Evolutionary conservation across 1,140 invertebrate genomes (phyloP).

Genomic region (Trichonephila clavipes): DNA sequence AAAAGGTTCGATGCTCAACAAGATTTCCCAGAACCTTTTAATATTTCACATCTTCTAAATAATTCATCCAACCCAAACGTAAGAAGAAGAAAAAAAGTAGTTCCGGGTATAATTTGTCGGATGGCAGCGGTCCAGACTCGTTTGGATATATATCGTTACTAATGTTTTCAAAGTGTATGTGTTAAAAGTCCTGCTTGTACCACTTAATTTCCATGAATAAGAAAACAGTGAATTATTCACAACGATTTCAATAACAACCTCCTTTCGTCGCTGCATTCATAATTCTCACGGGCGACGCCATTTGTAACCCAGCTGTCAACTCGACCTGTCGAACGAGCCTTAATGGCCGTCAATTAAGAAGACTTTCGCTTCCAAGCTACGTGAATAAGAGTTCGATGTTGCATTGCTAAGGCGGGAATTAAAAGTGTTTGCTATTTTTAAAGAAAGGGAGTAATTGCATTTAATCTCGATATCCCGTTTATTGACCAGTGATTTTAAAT

Average conservation of each 20-base stretch:
- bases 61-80: neutral
- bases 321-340: neutral
- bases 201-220: constrained; percentile 6
- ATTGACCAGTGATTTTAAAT: neutral
- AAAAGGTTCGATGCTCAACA: neutral
- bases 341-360: neutral
- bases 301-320: neutral
- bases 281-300: neutral
- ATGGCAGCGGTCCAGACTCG: neutral
- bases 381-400: neutral
- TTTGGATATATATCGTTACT: neutral
- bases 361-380: neutral
- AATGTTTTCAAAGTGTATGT: neutral
- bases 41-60: neutral
- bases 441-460: neutral
- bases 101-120: neutral
- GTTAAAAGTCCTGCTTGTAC: neutral
- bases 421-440: neutral
- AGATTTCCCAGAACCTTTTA: neutral
- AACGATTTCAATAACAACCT: constrained; percentile 25
- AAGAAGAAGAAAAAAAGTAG: neutral
- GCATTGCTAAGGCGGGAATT: too few relatives aligned
- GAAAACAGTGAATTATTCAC: constrained; percentile 1
- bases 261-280: neutral
- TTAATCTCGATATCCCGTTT: neutral